phyloP scores from a whole-genome alignment of 2,797 vertebrate genomes.

The Capromys pilorides region DNA sequence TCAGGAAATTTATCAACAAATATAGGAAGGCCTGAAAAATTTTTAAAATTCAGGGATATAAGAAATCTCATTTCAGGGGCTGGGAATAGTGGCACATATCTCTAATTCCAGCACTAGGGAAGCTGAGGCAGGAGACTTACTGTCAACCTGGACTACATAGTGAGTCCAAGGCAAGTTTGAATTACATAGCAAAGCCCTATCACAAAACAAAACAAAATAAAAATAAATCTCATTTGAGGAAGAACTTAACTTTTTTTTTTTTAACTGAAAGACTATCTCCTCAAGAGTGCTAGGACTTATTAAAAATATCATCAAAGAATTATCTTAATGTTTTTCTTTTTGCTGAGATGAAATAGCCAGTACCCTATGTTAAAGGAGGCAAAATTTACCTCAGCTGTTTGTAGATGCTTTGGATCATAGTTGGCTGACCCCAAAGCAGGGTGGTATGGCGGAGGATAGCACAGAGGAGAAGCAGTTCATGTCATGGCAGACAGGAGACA shows the following conservation, averaged over 20 bases:
- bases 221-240: not conserved
- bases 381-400: not conserved
- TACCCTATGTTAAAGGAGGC: not conserved
- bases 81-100: not conserved
- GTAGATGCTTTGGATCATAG: not conserved
- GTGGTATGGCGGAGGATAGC: no score
- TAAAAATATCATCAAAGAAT: slow-evolving; percentile 11
- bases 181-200: not conserved
- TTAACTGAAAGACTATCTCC: not conserved
- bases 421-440: not conserved
- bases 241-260: not conserved
- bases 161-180: not conserved
- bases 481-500: not conserved
- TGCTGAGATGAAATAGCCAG: not conserved
- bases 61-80: slow-evolving; percentile 16
- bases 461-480: not conserved
- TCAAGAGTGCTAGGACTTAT: not conserved
- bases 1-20: not conserved
- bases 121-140: not conserved
- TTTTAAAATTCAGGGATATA: not conserved
- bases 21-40: not conserved
- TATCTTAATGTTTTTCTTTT: not conserved
- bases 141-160: not conserved
- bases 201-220: not conserved
- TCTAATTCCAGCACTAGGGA: not conserved